These are phyloP conservation scores for Prinia subflava DNA, from an alignment of 2,113 vertebrate species.

Conservation along the genomic window DNA sequence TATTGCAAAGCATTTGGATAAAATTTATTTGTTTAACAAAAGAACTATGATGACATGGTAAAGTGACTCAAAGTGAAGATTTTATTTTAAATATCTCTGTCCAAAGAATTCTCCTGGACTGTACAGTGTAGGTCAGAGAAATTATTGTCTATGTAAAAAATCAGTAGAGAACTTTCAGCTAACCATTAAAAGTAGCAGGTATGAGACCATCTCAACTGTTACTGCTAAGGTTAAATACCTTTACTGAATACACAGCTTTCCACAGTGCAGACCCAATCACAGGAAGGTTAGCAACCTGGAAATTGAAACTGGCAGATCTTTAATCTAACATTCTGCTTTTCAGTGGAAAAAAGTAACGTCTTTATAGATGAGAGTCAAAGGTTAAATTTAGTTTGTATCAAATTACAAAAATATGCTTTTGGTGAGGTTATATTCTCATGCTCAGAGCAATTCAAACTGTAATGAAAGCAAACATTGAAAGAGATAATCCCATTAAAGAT, in stretches of 20 bases:
- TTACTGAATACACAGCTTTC: not conserved
- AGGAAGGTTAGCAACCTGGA: slow-evolving; percentile 67
- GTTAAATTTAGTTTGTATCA: slow-evolving; percentile 82
- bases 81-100: not conserved
- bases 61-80: not conserved
- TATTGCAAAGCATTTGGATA: slow-evolving; percentile 30
- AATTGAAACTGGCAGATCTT: slow-evolving; percentile 73
- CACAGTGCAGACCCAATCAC: slow-evolving; percentile 53
- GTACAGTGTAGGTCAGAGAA: not conserved
- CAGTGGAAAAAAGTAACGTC: slow-evolving; percentile 65
- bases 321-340: slow-evolving; percentile 66
- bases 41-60: not conserved
- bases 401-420: slow-evolving; percentile 79
- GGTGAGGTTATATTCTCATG: slow-evolving; percentile 79
- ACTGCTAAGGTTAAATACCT: not conserved
- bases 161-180: not conserved
- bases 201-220: not conserved
- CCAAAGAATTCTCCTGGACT: not conserved
- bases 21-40: slow-evolving; percentile 15
- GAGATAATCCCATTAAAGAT: slow-evolving; percentile 81
- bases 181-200: not conserved
- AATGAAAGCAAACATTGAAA: slow-evolving; percentile 79
- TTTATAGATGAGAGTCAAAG: slow-evolving; percentile 77
- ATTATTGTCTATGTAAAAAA: not conserved
- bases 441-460: slow-evolving; percentile 69